These are phyloP conservation scores for cattle (Bos taurus) DNA, from an alignment of 2,113 vertebrate genomes.

Conservation along the genomic window ARS-UCD2.0 NC_037329.1:74251501-74252000, in stretches of 20 bases:
- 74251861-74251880: not conserved
- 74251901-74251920: not conserved
- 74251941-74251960: not conserved
- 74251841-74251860: not conserved
- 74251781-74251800: not conserved
- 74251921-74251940: not conserved
- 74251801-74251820: not conserved
- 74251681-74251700: not conserved
- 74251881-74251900: not conserved
- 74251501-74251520: not conserved
- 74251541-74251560: not conserved
- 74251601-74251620: not conserved
- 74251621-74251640: not conserved
- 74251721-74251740: not conserved
- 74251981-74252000: not conserved
- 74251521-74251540: not conserved
- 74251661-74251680: not conserved
- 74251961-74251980: not conserved
- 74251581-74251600: not conserved
- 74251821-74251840: not conserved
- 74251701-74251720: not conserved
- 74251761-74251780: not conserved
- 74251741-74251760: not conserved
- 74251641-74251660: not conserved
- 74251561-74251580: not conserved